Conservation (phyloP, 1,140 invertebrate species). For the Drosophila paulistorum region DNA sequence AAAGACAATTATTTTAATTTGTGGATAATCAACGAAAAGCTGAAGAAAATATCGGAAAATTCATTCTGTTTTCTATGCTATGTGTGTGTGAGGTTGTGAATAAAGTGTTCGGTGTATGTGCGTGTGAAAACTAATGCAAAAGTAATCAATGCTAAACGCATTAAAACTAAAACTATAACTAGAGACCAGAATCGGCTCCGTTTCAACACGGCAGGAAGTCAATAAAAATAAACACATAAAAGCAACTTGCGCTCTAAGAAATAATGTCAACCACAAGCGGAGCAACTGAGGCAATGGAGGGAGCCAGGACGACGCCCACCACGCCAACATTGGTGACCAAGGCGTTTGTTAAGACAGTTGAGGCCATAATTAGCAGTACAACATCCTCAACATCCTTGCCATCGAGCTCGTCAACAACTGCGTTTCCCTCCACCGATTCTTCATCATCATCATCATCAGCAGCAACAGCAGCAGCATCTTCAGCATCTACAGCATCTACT, state of each 20-base stretch:
- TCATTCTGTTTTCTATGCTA: constrained; percentile 2
- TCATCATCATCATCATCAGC: neutral
- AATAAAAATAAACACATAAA: constrained; percentile 77
- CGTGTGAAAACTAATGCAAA: constrained; percentile 57
- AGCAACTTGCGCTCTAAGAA: constrained; percentile 67
- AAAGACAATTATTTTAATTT: neutral
- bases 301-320: constrained; percentile 14
- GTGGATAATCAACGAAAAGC: constrained; percentile 6
- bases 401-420: constrained; percentile 29
- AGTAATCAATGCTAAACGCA: constrained; percentile 67
- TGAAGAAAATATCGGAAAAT: constrained; percentile 60
- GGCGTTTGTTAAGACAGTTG: constrained; percentile 64
- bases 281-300: constrained; percentile 14
- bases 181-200: neutral
- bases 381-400: constrained; percentile 41
- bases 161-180: constrained; percentile 48
- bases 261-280: constrained; percentile 61
- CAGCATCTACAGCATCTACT: constrained; percentile 11
- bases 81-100: neutral
- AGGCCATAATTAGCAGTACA: constrained; percentile 72
- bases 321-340: constrained; percentile 36
- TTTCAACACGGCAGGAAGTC: constrained; percentile 67
- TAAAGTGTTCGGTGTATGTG: constrained; percentile 11
- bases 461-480: constrained; percentile 13
- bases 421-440: constrained; percentile 6